Evolutionary conservation across 2,888 invertebrate species (phyloP).

Genomic region (Altica lythri): DNA sequence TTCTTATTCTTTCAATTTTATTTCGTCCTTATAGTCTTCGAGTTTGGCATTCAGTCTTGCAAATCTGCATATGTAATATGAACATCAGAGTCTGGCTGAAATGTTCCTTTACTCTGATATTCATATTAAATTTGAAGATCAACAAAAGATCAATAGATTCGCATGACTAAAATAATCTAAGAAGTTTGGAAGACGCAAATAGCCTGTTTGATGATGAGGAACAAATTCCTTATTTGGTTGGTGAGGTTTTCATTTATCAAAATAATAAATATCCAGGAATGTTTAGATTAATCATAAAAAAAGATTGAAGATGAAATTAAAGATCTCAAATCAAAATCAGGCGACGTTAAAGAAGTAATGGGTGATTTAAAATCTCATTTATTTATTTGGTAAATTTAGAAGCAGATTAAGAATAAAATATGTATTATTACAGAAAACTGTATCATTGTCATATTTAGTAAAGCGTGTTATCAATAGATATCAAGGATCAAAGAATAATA

Average conservation of each 20-base stretch:
- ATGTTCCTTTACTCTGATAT: too few relatives aligned
- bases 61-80: too few relatives aligned
- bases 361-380: constrained; percentile 84
- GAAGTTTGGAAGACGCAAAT: constrained; percentile 90
- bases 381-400: constrained; percentile 97
- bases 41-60: too few relatives aligned
- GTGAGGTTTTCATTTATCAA: constrained; percentile 87
- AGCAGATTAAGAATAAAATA: constrained; percentile 77
- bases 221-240: constrained; percentile 81
- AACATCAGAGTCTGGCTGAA: too few relatives aligned
- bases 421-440: too few relatives aligned
- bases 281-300: constrained; percentile 76
- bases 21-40: too few relatives aligned
- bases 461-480: too few relatives aligned
- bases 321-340: constrained; percentile 70
- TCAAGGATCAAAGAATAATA: too few relatives aligned
- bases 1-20: too few relatives aligned
- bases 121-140: constrained; percentile 94
- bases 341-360: constrained; percentile 78
- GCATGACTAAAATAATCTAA: constrained; percentile 91
- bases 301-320: constrained; percentile 74
- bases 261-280: constrained; percentile 75
- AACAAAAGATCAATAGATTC: constrained; percentile 96
- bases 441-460: too few relatives aligned
- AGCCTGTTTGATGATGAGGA: constrained; percentile 77